Base-by-base conservation (phyloP, 2,797 vertebrate species). In the Enteromius argenteus region DNA sequence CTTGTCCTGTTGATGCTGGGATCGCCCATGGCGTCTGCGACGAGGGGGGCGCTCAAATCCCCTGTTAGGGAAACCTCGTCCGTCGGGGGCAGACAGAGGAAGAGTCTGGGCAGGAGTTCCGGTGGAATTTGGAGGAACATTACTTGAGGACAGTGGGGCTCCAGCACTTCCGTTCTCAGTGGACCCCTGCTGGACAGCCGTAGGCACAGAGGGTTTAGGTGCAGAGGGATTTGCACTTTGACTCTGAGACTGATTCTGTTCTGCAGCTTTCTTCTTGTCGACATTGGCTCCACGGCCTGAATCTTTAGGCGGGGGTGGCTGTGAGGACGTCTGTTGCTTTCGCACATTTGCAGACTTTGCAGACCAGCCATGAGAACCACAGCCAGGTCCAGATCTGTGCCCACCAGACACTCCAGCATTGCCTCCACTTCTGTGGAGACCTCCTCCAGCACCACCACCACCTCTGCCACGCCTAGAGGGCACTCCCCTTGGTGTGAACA, bases 1-100 rank as follows among this genome's bases (percentile, higher is more conserved):
- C 84, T 98, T 98, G 91, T 98, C 97, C 91, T 98, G 97, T 89
- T 98, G 97, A 92, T 98, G 97, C 60, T 97, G 96, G 19, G 97
- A 95, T 1, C 97, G 96, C 0, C 96, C 96, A 0, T 97, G 94
- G 7, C 97, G 95, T 0, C 96, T 93, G 8, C 97, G 95, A 23
- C 95, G 90, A 4, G 96, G 96, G 0, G 95, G 94, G 0, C 96
- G 93, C 72, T 97, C 96, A 44, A 97, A 96, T 4, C 95, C 94
- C 74, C 93, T 90, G 2, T 93, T 91, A 21, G 91, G 91, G 39
- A 94, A 93, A 21, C 91, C 90, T 8, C 91, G 91, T 42, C 90
- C 91, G 17, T 89, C 89, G 3, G 79, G 73, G 42, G 86, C 67
- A 5, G 91, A 80, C 35, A 90, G 89, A 53, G 90, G 89, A 62